These are phyloP conservation scores for Acropternis orthonyx DNA, from an alignment of 2,797 vertebrate genomes.

Conservation along the genomic window DNA sequence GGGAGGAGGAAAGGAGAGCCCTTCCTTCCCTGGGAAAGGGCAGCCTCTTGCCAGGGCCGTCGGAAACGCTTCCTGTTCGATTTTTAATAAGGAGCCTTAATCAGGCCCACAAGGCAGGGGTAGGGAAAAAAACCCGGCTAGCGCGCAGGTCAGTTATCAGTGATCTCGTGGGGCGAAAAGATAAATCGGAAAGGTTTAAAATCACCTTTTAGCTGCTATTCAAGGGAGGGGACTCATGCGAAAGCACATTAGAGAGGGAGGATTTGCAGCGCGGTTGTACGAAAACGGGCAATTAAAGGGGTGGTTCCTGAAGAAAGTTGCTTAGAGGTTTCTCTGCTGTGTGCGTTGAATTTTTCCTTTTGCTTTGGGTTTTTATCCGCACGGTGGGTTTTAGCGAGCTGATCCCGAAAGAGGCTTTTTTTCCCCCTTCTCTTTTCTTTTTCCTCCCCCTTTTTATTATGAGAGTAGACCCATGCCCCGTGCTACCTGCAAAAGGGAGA, in stretches of 20 bases:
- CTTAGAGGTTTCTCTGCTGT: neutral
- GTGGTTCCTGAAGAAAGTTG: constrained; percentile 64
- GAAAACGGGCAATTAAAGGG: neutral
- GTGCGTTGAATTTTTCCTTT: neutral
- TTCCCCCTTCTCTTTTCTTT: fast-evolving
- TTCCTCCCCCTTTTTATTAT: neutral
- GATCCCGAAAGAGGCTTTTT: neutral
- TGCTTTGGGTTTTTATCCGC: neutral
- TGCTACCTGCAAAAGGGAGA: constrained; percentile 17
- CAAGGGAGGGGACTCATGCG: neutral
- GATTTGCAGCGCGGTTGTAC: neutral
- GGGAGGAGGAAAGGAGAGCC: neutral
- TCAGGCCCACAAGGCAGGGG: neutral
- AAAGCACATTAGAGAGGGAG: neutral
- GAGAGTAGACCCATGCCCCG: neutral
- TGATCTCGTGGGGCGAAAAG: neutral
- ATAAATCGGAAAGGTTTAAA: neutral
- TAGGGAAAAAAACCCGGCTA: neutral
- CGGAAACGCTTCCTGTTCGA: neutral
- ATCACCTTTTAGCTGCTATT: neutral
- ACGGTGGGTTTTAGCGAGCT: neutral
- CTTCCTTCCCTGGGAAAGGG: neutral
- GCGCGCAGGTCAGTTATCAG: neutral
- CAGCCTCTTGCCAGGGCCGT: neutral
- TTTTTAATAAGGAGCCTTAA: neutral